Conservation (phyloP, 2,113 vertebrate species). For the Apaloderma vittatum region DNA sequence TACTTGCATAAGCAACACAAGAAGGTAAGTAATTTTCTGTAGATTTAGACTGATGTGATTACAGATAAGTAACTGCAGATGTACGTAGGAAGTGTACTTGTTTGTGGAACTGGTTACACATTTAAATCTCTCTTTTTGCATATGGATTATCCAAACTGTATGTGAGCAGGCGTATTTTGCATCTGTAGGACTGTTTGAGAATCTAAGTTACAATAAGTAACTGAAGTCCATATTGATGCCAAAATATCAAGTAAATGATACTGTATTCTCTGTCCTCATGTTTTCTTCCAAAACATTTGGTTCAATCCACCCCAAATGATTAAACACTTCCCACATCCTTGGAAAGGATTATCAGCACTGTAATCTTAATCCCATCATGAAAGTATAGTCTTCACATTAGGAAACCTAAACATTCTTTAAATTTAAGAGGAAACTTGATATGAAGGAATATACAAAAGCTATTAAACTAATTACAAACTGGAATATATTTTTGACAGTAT, state of each 20-base stretch:
- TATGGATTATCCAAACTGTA: not conserved
- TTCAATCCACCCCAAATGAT: not conserved
- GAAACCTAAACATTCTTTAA: slow-evolving; percentile 3
- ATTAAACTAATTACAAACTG: slow-evolving; percentile 16
- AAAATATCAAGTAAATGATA: not conserved
- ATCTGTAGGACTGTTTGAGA: not conserved
- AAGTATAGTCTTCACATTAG: not conserved
- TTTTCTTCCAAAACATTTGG: not conserved
- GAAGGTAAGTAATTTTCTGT: not conserved
- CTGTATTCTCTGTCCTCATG: not conserved
- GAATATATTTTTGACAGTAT: not conserved
- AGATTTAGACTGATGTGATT: not conserved
- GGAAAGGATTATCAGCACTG: not conserved
- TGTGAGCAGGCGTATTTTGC: not conserved
- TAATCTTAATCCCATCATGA: not conserved
- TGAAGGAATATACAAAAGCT: slow-evolving; percentile 16
- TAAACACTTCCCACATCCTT: not conserved
- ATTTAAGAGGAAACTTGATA: not conserved
- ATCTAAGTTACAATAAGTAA: not conserved
- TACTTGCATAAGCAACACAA: accelerated
- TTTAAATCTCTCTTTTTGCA: not conserved
- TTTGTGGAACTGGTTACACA: not conserved
- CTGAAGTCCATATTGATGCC: not conserved
- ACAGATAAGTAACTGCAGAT: not conserved
- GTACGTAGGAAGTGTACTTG: not conserved